Base-by-base conservation (phyloP, 1,140 invertebrate species). In the Saccostrea cuccullata region DNA sequence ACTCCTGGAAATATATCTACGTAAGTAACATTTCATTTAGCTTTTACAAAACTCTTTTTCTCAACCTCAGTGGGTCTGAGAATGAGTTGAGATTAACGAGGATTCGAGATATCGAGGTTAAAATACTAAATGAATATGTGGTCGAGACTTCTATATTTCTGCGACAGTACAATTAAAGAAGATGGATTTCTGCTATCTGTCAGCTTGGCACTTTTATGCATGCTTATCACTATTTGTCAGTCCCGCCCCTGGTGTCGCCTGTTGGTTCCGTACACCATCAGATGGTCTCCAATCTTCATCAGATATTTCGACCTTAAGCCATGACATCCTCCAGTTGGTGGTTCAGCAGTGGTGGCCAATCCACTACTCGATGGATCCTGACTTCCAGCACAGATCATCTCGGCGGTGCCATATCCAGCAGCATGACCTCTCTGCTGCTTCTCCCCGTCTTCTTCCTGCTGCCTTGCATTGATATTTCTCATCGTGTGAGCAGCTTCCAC, bases 301-400 rank as follows among this genome's bases (percentile, higher is more conserved):
- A 13, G 86, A 87, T 87, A 36, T 83, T 84, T 87, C 17, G 58
- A 87, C 36, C 36, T 30, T 84, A 9, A 64, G 84, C 82, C 58
- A 83, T 84, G 86, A 87, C 82, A 87, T 87, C 77, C 86, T 87
- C 82, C 17, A 84, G 77, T 87, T 64, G 82, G 55, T 87, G 86
- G 86, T 55, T 87, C 86, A 87, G 36, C 82, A 83, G 82, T 87
- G 77, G 86, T 84, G 55, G 86, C 77, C 85, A 87, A 87, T 55
- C 56, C 86, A 84, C 56, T 84, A 64, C 23, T 84, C 82, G 56
- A 2, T 55, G 67, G 47, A 40, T 64, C 82, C 77, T 23, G 86
- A 60, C 86, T 8, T 83, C 86, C 58, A 86, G 60, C 40, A 30
- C 56, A n/a, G 8, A 23, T 64, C 30, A 56, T 86, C 86, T 64